Evolutionary conservation across 2,888 invertebrate species (phyloP).

Genomic region (Cancer borealis): DNA sequence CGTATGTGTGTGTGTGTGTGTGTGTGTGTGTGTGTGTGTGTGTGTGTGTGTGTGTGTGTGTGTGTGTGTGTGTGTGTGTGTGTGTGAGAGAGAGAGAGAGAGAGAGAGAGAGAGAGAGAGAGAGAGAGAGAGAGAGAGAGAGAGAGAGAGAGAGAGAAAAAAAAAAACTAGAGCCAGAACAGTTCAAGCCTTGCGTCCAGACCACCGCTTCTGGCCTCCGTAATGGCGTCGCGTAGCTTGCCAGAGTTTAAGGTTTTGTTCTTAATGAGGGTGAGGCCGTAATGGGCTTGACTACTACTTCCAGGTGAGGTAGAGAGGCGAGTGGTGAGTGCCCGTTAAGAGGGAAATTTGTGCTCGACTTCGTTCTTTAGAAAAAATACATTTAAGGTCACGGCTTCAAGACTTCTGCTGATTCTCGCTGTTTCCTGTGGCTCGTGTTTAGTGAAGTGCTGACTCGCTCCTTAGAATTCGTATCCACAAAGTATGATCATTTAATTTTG

Average conservation of each 20-base stretch:
- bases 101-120: not conserved
- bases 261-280: not conserved
- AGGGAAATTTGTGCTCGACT: not conserved
- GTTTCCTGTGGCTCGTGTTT: not conserved
- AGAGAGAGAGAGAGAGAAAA: slow-evolving; percentile 13
- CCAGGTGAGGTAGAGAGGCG: not conserved
- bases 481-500: not conserved
- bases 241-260: not conserved
- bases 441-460: not conserved
- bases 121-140: not conserved
- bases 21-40: no score
- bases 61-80: not conserved
- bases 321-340: not conserved
- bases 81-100: not conserved
- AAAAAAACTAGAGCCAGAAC: not conserved
- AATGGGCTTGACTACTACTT: not conserved
- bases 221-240: not conserved
- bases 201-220: not conserved
- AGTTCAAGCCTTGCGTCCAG: no score
- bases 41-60: no score
- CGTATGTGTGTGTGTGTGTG: no score
- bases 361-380: not conserved
- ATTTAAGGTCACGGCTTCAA: not conserved
- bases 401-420: not conserved
- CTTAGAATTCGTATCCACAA: not conserved